phyloP scores from a whole-genome alignment of 2,113 vertebrate genomes.

The Pogona vitticeps region DNA sequence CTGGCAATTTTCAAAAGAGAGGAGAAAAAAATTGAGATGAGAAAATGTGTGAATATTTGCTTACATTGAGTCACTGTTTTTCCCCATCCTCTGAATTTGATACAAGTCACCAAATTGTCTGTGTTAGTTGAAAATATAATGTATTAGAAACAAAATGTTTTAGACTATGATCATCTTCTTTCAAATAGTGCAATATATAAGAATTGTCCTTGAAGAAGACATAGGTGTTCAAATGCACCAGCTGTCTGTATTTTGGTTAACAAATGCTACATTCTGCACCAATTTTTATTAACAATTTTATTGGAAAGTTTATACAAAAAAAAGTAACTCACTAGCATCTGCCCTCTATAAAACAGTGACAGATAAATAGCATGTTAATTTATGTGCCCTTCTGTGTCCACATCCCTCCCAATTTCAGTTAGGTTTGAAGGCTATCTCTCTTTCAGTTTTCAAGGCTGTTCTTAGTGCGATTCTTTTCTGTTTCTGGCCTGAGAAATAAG shows the following conservation, averaged over 20 bases:
- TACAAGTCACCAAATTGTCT: background rate
- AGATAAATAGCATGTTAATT: background rate
- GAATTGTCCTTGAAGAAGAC: background rate
- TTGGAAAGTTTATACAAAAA: background rate
- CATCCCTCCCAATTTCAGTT: background rate
- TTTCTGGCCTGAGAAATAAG: background rate
- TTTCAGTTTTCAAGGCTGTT: background rate
- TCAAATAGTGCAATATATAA: background rate
- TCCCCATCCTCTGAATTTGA: too few species aligned
- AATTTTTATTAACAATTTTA: background rate
- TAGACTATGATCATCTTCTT: background rate
- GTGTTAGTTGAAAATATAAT: background rate
- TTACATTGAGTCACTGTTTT: background rate
- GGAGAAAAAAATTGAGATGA: too few species aligned
- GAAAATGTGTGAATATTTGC: background rate
- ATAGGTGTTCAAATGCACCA: background rate
- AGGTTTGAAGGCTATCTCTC: background rate
- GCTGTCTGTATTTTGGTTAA: slow-evolving; percentile 1
- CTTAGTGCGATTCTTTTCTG: background rate
- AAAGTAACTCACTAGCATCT: slow-evolving; percentile 4
- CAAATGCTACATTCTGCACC: background rate
- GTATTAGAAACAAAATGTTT: background rate
- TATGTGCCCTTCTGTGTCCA: background rate
- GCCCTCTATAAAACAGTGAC: background rate
- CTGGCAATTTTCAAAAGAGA: too few species aligned